Base-by-base conservation (phyloP, 2,888 invertebrate species). In the Chouioia cunea region DNA sequence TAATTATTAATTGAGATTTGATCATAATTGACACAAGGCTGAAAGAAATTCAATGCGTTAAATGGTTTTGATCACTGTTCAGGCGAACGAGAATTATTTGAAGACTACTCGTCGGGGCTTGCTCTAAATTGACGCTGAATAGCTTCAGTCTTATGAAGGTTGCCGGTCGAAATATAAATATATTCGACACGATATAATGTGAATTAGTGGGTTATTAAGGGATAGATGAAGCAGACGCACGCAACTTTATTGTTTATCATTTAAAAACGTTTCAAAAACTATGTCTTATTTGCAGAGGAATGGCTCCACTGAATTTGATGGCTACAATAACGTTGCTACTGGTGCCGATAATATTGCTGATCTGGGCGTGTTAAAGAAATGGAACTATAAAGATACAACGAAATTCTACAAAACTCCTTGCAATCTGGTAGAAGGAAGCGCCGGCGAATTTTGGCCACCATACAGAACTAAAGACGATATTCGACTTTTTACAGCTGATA, bases 401-500 rank as follows among this genome's bases (percentile, higher is more conserved):
- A 82, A 87, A 75, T 82, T 87, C 79, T 89, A 86, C 77, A 82
- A 82, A 1, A 88, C 87, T 1, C 82, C 87, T 18, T 93, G 93
- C 81, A 90, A 90, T 50, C 79, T 82, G 79, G 87, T 95, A 0
- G 86, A 88, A 68, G 94, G 94, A 23, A 93, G 94, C 20, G 92
- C 92, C 0, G 95, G 95, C 0, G 95, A 95, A 86, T 91, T 95
- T 80, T 92, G 92, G 83, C 91, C 92, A 0, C 92, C 92, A 0
- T 87, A 90, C 77, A 85, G 91, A 74, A 87, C 86, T 0, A 90
- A 89, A 73, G 87, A 89, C 1, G 87, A 87, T 23, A 87, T 93
- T n/a, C 85, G 86, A 43, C 86, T 94, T 78, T 94, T 93, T 83
- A 88, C 91, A 67, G 88, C 93, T 0, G 94, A 95, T 81, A 87